phyloP scores from a whole-genome alignment of 92 coral and sea anemone genomes.

The Phymanthus crucifer region DNA sequence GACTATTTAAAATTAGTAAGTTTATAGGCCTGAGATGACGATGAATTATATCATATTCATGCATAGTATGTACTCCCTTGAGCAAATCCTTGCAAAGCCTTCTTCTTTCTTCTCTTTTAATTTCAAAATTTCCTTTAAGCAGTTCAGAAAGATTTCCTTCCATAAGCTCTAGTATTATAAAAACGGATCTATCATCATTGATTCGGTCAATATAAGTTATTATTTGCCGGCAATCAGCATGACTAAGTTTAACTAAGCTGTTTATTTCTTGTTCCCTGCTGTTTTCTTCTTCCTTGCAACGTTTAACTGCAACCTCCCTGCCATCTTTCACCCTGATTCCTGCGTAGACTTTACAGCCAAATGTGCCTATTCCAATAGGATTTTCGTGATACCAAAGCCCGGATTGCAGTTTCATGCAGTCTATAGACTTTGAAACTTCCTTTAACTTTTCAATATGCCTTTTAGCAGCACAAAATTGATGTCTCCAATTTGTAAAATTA shows the following conservation, averaged over 20 bases:
- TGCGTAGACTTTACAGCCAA: neutral
- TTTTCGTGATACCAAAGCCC: neutral
- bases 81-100: neutral
- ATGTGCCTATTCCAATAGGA: neutral
- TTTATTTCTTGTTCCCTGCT: neutral
- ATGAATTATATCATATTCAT: neutral
- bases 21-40: neutral
- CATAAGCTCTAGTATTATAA: neutral
- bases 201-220: neutral
- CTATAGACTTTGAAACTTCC: conserved; percentile 18
- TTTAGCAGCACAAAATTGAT: neutral
- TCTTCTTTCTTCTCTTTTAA: neutral
- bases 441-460: neutral
- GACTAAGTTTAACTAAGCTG: neutral
- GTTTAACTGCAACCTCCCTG: neutral
- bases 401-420: neutral
- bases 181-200: neutral
- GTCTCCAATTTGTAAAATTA: conserved; percentile 7
- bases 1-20: neutral
- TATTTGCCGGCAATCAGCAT: neutral
- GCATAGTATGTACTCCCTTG: neutral
- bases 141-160: neutral
- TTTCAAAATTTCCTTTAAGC: neutral
- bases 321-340: neutral
- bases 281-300: neutral